These are phyloP conservation scores for Hucho hucho DNA, from an alignment of 2,113 vertebrate species.

Conservation along the genomic window DNA sequence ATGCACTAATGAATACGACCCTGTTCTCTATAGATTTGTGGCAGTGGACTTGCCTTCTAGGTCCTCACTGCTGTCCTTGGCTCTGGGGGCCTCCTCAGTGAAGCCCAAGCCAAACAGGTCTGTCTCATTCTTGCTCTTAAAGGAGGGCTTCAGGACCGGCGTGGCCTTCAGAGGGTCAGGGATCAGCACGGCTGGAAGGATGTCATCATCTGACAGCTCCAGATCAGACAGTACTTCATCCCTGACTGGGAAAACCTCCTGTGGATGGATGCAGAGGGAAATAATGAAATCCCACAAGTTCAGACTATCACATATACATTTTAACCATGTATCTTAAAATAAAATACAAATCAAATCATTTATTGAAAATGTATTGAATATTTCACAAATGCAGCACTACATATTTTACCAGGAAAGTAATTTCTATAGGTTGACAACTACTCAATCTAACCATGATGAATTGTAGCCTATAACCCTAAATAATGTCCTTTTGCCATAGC, in stretches of 20 bases:
- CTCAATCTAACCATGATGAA: neutral
- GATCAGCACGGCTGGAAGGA: constrained; percentile 45
- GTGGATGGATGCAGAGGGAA: neutral
- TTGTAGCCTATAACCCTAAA: neutral
- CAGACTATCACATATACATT: neutral
- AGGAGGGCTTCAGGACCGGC: constrained; percentile 61
- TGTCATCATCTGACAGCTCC: constrained; percentile 85
- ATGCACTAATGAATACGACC: too few relatives aligned
- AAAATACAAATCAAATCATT: too few relatives aligned
- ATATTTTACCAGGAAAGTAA: neutral
- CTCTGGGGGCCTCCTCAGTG: constrained; percentile 72
- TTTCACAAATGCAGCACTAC: neutral
- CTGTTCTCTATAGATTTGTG: too few relatives aligned
- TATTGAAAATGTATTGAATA: too few relatives aligned
- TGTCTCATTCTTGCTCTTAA: constrained; percentile 78
- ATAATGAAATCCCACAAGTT: neutral
- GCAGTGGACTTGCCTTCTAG: constrained; percentile 69
- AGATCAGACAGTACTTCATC: constrained; percentile 84
- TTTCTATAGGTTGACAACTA: neutral
- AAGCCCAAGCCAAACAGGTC: constrained; percentile 92
- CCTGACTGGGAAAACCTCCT: constrained; percentile 82
- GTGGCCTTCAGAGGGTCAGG: constrained; percentile 67
- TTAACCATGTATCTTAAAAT: neutral
- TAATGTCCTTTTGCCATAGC: constrained; percentile 36
- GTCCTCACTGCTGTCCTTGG: constrained; percentile 85